These are phyloP conservation scores for Aricia artaxerxes DNA, from an alignment of 2,888 invertebrate species.

Conservation along the genomic window DNA sequence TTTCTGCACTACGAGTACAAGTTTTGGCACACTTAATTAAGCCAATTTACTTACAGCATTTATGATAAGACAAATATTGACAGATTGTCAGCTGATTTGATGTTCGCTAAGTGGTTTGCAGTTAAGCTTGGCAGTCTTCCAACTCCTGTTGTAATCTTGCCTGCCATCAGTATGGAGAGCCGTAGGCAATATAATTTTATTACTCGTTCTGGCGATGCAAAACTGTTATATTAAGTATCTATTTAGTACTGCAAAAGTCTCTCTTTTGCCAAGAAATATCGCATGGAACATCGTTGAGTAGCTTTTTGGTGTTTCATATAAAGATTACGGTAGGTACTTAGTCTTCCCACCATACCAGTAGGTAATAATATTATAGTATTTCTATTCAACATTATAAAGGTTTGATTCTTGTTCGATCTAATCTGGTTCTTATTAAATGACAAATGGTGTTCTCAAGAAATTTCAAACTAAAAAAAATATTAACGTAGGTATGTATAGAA, in stretches of 20 bases:
- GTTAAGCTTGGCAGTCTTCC: neutral
- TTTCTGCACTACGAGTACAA: neutral
- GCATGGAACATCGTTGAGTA: too few relatives aligned
- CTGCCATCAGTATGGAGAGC: neutral
- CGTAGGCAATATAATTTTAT: slow-evolving; percentile 11
- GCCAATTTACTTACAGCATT: neutral
- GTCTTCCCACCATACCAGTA: too few relatives aligned
- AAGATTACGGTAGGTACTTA: too few relatives aligned
- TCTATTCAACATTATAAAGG: too few relatives aligned
- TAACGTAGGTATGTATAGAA: too few relatives aligned
- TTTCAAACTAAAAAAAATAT: too few relatives aligned
- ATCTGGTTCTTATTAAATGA: too few relatives aligned
- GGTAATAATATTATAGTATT: too few relatives aligned
- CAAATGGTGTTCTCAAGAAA: too few relatives aligned
- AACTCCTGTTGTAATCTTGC: neutral
- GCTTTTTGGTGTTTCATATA: too few relatives aligned
- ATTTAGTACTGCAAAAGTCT: slow-evolving; percentile 1
- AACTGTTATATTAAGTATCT: slow-evolving; percentile 10
- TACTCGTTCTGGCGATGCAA: neutral
- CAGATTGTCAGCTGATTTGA: slow-evolving; percentile 17
- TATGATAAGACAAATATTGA: slow-evolving; percentile 3
- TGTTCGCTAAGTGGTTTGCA: slow-evolving; percentile 5
- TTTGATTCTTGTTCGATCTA: too few relatives aligned
- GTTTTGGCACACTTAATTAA: neutral
- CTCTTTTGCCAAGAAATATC: neutral